Evolutionary conservation across 2,113 vertebrate species (phyloP).

Genomic region (Phalacrocorax carbo): DNA sequence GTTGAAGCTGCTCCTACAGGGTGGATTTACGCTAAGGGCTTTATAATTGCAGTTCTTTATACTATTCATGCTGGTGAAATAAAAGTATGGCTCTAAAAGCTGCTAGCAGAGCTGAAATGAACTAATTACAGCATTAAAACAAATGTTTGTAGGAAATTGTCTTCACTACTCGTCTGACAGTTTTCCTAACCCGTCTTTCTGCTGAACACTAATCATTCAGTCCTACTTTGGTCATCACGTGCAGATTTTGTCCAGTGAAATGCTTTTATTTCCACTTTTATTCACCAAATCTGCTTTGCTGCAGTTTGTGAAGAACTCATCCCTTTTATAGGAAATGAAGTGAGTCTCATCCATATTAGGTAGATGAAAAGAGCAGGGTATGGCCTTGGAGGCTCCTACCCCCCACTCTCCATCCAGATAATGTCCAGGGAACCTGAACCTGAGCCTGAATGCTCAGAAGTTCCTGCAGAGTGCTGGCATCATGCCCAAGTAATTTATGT

Average conservation of each 20-base stretch:
- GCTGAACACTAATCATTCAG: background rate
- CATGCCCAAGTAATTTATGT: background rate
- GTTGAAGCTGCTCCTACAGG: background rate
- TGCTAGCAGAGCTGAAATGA: background rate
- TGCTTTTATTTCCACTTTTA: background rate
- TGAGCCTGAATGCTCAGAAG: background rate
- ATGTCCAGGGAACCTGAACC: background rate
- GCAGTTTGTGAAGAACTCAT: background rate
- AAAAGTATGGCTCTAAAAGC: background rate
- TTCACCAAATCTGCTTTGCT: background rate
- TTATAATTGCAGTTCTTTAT: background rate
- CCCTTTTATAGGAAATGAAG: background rate
- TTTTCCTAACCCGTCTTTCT: background rate
- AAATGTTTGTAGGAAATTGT: background rate
- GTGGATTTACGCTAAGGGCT: background rate
- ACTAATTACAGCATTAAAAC: background rate
- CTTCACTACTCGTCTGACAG: background rate
- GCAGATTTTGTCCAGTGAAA: background rate
- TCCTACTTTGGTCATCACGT: background rate
- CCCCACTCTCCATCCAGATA: background rate
- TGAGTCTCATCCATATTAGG: background rate
- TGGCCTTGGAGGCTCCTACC: background rate
- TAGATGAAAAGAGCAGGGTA: background rate
- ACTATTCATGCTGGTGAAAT: background rate
- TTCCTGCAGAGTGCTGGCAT: background rate